Percentiles rank a stretch among this genome's conserved stretches.
Conservation (phyloP, 2,113 vertebrate species). For the Irena cyanogastra region DNA sequence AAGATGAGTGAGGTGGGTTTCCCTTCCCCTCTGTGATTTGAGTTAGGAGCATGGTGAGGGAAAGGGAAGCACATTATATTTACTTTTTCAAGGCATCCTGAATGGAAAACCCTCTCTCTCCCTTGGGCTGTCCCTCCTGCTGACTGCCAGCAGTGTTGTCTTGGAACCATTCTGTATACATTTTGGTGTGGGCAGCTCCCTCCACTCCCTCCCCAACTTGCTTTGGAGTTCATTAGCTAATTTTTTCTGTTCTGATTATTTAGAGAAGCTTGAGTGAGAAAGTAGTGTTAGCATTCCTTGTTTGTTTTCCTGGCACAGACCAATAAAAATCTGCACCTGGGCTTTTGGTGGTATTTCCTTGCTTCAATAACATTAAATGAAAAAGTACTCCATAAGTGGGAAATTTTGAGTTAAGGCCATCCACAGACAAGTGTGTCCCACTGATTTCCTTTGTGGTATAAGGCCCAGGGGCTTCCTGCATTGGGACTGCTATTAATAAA, state of each 20-base stretch:
- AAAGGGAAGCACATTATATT: not conserved
- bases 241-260: not conserved
- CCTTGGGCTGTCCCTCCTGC: not conserved
- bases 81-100: not conserved
- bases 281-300: not conserved
- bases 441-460: not conserved
- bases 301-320: not conserved
- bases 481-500: not conserved
- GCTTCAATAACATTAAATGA: not conserved
- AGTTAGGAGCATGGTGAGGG: not conserved
- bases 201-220: not conserved
- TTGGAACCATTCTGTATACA: not conserved
- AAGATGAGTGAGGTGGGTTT: slow-evolving; percentile 3
- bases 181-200: not conserved
- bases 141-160: not conserved
- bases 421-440: not conserved
- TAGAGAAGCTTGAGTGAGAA: not conserved
- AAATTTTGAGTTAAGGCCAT: not conserved
- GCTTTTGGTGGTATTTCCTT: not conserved
- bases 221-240: not conserved
- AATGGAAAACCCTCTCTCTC: not conserved
- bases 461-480: not conserved
- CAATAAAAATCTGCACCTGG: not conserved
- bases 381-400: not conserved
- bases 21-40: not conserved